Evolutionary conservation across 2,797 vertebrate species (phyloP), one percentile per base, ranked within the genome.

Genomic region (Podargus strigoides): DNA sequence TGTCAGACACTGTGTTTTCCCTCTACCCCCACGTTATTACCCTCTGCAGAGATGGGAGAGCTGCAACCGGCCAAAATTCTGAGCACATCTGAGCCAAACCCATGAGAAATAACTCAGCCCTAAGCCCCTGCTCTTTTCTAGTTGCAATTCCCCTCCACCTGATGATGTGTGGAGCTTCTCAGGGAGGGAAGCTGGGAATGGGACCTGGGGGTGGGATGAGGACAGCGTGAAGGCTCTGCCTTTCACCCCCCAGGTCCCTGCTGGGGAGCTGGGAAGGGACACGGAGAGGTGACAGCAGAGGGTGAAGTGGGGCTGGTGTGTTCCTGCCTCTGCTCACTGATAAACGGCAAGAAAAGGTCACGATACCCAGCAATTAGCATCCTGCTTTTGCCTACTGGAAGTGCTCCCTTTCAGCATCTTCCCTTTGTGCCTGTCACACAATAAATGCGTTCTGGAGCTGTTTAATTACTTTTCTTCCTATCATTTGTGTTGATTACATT

Each of bases 21-120:
- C 52, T 27, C 62, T 10, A 14, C 17, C 6, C 14, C 19, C 2
- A 18, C 2, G 4, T 26, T 34, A 9, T 10, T 5, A 6, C 12
- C 26, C 26, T 12, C 50, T 5, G 12, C 0, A 1, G 37, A 18
- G 28, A 14, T 0, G 14, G n/a, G n/a, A n/a, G n/a, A n/a, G n/a
- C 42, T 18, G 32, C 1, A 3, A 37, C 13, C 1, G 2, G 53
- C 53, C n/a, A 9, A 24, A 73, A 68, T n/a, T 20, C 21, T 3
- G n/a, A 28, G 64, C n/a, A 19, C 21, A 49, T 3, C 64, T 12
- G 26, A 64, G 32, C 34, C 55, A 14, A 34, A 10, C 12, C 24
- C 14, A 0, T 1, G 7, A 37, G 55, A 12, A 64, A 9, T 6
- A n/a, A 26, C 39, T 18, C 37, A 30, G 18, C 46, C 77, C 16